Evolutionary conservation across 2,113 vertebrate genomes (phyloP).

Genomic region (Natator depressus): DNA sequence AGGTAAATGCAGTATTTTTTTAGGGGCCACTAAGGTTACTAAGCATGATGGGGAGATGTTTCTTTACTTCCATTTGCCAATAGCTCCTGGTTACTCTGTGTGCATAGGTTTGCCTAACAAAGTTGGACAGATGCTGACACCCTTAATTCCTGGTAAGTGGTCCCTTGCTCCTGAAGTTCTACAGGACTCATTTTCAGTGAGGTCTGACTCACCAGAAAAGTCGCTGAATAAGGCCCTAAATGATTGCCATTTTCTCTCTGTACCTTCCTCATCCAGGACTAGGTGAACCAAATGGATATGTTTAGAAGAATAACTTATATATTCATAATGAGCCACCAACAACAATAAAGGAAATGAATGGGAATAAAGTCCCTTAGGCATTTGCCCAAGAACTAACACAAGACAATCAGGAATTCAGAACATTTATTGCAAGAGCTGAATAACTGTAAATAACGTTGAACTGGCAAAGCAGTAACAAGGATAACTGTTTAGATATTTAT

Average conservation of each 20-base stretch:
- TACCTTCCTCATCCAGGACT: background rate
- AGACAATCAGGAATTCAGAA: conserved; percentile 91
- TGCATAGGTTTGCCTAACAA: background rate
- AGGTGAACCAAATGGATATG: background rate
- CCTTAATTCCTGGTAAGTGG: background rate
- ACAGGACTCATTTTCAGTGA: background rate
- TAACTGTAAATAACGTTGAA: conserved; percentile 93
- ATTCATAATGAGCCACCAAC: conserved; percentile 29
- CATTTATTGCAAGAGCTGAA: conserved; percentile 99
- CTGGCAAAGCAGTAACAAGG: conserved; percentile 96
- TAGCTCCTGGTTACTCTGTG: background rate
- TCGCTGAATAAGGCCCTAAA: conserved; percentile 12
- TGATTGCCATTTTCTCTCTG: conserved; percentile 9
- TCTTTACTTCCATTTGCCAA: background rate
- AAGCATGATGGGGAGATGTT: background rate
- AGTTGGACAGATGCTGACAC: conserved; percentile 5
- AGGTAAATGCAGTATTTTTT: background rate
- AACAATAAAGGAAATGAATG: conserved; percentile 20
- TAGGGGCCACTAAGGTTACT: background rate
- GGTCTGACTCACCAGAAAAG: background rate
- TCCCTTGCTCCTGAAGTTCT: background rate
- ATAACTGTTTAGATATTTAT: conserved; percentile 99
- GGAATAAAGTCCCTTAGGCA: conserved; percentile 47
- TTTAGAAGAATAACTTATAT: conserved; percentile 29
- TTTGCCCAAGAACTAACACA: conserved; percentile 80